Evolutionary conservation across 2,113 vertebrate genomes (phyloP), one percentile per base, ranked within the genome.

Genomic region (Psephotus haematonotus): DNA sequence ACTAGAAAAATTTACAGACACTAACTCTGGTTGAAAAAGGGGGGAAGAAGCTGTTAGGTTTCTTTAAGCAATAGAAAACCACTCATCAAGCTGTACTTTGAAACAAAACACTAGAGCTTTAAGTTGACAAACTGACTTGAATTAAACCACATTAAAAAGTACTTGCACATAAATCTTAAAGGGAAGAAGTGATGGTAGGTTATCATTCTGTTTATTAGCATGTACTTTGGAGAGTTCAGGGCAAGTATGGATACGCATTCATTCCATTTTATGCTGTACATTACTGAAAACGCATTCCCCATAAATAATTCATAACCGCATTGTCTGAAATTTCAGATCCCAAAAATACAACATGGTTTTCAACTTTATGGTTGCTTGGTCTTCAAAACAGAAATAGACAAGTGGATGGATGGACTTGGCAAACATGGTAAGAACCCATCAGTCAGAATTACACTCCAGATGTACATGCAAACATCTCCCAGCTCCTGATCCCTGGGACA

Each of bases 261-360:
- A 97, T 96, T 97, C 79, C 78, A 89, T 96, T 97, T 98, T 96
- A 97, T 95, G 71, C 88, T 3, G 35, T 60, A 88, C 79, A 85
- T 96, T 98, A 97, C 76, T 92, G 95, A 97, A 96, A 96, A 94
- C 77, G 91, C 87, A 96, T 96, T 97, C 74, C 0, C 85, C 80
- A 98, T 97, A 97, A 97, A 98, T 97, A 97, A 98, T 96, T 97
- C 90, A 97, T 95, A 90, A 93, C 71, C 19, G 65, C 76, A 86
- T 94, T 97, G 95, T 96, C 92, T 97, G 77, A 97, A 97, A 97
- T 93, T 97, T 97, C 93, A 95, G 88, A 97, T 92, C 95, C 95
- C 50, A 96, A 97, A 97, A 97, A 92, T 90, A 89, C 91, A 95
- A n/a, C 69, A 78, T 3, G 2, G 35, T 96, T 93, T 95, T 97